A percentile compares a stretch with the other conserved stretches of the same genome.
phyloP scores from a whole-genome alignment of 2,113 vertebrate genomes.

The Typhlomys cinereus region DNA sequence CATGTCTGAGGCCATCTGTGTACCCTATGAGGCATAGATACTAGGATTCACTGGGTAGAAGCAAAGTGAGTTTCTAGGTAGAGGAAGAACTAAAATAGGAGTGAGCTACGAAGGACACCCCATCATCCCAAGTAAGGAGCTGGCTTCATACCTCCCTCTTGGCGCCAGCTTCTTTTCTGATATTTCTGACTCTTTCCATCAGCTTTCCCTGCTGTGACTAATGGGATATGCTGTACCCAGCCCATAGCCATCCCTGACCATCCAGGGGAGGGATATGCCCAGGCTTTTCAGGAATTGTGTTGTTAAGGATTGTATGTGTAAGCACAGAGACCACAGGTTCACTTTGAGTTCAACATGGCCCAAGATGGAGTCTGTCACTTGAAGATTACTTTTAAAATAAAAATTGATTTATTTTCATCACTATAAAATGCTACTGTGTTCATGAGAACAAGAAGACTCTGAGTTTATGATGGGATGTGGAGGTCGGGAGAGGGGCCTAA shows the following conservation, averaged over 20 bases:
- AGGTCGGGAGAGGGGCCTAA: neutral
- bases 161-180: neutral
- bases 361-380: neutral
- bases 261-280: neutral
- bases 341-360: neutral
- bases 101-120: neutral
- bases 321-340: neutral
- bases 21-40: neutral
- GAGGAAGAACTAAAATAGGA: neutral
- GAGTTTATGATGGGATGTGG: neutral
- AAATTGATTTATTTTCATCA: neutral
- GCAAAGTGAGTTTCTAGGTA: neutral
- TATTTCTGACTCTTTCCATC: neutral
- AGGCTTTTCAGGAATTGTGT: neutral
- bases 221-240: neutral
- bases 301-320: neutral
- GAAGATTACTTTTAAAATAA: slow-evolving; percentile 12
- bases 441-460: neutral
- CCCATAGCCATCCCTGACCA: neutral
- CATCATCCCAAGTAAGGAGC: neutral
- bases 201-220: neutral
- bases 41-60: neutral
- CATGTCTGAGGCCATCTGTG: neutral
- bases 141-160: neutral
- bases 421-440: neutral